Base-by-base conservation (phyloP, 2,888 invertebrate species). In the Drosophila maculinotata region DNA sequence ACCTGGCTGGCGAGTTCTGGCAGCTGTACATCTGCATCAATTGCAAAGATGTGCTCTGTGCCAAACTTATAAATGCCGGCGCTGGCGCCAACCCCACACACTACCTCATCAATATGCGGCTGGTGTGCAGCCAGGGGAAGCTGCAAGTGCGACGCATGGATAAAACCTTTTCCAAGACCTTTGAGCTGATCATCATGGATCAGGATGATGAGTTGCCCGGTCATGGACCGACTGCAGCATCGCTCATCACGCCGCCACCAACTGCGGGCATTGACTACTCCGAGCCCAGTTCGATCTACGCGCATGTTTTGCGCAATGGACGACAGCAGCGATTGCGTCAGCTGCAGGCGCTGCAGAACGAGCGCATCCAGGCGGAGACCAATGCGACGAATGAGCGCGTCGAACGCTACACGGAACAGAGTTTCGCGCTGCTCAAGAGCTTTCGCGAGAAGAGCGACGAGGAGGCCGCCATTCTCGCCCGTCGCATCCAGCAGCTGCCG, bases 381-480 rank as follows among this genome's bases (percentile, higher is more conserved):
- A 93, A 93, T 41, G 93, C 93, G 1, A 94, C 95, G 42, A 96
- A 96, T 86, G 95, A 95, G 79, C 93, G 95, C 75, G 95, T 97
- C 64, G 94, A 95, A 84, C 93, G 94, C 64, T 97, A 94, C 91
- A 94, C 95, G 69, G 95, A 95, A 82, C 94, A 95, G 87, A 95
- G 96, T 88, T 95, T 95, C 92, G 94, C 94, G 64, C 93, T 94
- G 76, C 93, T 96, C 79, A 96, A 97, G 89, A 94, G 93, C 71
- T 94, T 94, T 90, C 94, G 94, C 86, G 95, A 95, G 90, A 94
- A 93, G 88, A 95, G 95, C 69, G 95, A 95, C 85, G 94, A 93
- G 82, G 96, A 96, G 91, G 94, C 94, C 89, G 94, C 94, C 90
- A 92, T 93, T 90, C 93, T 94, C 91, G 92, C 93, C 90, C 94